Conservation (phyloP, 2,113 vertebrate genomes). For the Melanotaenia duboulayi region DNA sequence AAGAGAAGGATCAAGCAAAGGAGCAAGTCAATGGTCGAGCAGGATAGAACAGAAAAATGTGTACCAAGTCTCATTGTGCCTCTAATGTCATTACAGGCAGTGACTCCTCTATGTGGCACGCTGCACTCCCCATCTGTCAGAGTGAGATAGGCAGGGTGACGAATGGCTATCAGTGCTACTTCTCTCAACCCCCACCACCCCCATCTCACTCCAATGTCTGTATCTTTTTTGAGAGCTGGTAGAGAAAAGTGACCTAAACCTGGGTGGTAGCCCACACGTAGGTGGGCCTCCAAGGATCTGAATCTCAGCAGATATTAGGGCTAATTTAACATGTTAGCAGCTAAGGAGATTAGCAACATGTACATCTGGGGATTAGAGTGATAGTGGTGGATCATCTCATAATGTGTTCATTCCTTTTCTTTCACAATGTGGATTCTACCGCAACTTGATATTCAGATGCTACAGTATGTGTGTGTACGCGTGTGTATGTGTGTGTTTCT, state of each 20-base stretch:
- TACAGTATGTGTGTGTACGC: conserved; percentile 17
- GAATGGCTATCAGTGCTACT: conserved; percentile 77
- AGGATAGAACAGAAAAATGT: conserved; percentile 65
- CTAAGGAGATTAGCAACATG: conserved; percentile 82
- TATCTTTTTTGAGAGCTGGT: conserved; percentile 52
- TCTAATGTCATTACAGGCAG: conserved; percentile 84
- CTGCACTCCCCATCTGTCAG: conserved; percentile 78
- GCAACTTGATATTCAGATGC: conserved; percentile 68
- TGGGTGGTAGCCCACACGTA: conserved; percentile 77
- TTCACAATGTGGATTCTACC: conserved; percentile 46
- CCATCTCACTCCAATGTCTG: conserved; percentile 53
- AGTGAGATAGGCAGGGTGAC: conserved; percentile 79
- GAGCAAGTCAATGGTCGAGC: conserved; percentile 65
- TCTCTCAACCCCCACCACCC: conserved; percentile 58
- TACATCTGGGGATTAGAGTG: conserved; percentile 80
- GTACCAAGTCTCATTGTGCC: conserved; percentile 79
- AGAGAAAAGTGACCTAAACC: conserved; percentile 79
- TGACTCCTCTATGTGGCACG: conserved; percentile 77
- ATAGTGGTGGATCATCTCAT: conserved; percentile 78
- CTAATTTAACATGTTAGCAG: conserved; percentile 81
- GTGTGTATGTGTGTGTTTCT: conserved; percentile 28
- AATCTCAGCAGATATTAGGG: conserved; percentile 77
- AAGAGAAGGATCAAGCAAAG: conserved; percentile 57
- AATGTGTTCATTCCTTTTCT: conserved; percentile 73
- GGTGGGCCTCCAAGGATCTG: conserved; percentile 72